phyloP scores from a whole-genome alignment of 2,113 vertebrate genomes.

The Ciconia boyciana region DNA sequence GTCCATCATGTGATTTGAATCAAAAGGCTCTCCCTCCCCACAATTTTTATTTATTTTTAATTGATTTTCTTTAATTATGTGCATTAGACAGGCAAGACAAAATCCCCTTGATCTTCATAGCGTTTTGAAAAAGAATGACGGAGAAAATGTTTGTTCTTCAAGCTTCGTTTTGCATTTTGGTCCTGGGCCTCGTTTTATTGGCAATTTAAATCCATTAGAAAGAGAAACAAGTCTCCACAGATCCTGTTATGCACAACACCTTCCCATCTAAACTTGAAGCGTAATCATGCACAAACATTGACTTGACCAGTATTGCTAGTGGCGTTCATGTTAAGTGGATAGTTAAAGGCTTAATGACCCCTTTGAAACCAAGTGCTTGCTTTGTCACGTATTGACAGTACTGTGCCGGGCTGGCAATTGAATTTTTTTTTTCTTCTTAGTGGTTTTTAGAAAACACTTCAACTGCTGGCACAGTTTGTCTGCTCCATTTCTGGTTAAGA shows the following conservation, averaged over 20 bases:
- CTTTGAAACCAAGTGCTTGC: background rate
- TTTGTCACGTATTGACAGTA: background rate
- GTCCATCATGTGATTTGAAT: background rate
- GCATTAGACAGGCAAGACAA: background rate
- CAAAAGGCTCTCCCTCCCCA: background rate
- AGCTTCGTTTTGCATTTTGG: background rate
- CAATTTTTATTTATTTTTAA: background rate
- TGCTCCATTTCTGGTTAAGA: background rate
- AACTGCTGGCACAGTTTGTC: background rate
- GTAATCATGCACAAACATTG: conserved; percentile 44
- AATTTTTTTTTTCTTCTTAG: background rate
- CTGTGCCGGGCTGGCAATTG: background rate
- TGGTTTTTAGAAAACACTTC: background rate
- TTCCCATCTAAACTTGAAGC: conserved; percentile 10
- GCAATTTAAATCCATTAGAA: conserved; percentile 24
- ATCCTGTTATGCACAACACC: background rate
- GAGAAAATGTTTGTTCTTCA: background rate
- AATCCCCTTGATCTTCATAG: background rate
- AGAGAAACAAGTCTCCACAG: conserved; percentile 10
- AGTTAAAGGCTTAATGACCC: conserved; percentile 51
- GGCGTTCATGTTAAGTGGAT: background rate
- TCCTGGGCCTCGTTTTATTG: background rate
- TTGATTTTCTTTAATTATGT: background rate
- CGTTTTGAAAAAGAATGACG: background rate
- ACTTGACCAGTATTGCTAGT: conserved; percentile 42